phyloP scores from a whole-genome alignment of 2,888 invertebrate genomes.

The Philaethria dido region DNA sequence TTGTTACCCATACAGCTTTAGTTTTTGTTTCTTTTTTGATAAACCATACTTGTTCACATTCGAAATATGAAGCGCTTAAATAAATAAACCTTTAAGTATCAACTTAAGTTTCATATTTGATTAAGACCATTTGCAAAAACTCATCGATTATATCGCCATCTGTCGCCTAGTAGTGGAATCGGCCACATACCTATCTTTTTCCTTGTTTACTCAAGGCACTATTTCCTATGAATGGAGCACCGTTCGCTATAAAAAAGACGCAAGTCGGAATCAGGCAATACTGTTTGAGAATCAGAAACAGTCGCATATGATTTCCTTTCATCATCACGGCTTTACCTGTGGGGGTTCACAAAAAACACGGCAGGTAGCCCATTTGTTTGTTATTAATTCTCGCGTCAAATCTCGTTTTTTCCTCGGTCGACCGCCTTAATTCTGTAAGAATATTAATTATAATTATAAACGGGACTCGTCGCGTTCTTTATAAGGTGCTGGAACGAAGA shows the following conservation, averaged over 20 bases:
- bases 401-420: conserved; percentile 73
- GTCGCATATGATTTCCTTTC: conserved; percentile 78
- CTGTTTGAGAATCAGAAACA: conserved; percentile 80
- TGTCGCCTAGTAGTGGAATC: conserved; percentile 66
- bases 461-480: conserved; percentile 77
- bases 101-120: conserved; percentile 46
- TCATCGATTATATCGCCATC: conserved; percentile 61
- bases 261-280: conserved; percentile 78
- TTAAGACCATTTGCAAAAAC: conserved; percentile 45
- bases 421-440: conserved; percentile 82
- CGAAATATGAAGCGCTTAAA: conserved; percentile 61
- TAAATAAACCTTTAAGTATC: conserved; percentile 36
- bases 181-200: conserved; percentile 56
- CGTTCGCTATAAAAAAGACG: conserved; percentile 63
- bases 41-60: conserved; percentile 55
- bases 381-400: conserved; percentile 83
- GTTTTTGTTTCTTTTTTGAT: conserved; percentile 67
- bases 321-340: conserved; percentile 78
- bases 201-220: conserved; percentile 55
- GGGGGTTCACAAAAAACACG: conserved; percentile 79
- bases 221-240: conserved; percentile 71
- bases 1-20: conserved; percentile 76
- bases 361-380: conserved; percentile 84
- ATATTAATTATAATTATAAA: conserved; percentile 84
- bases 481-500: conserved; percentile 61